Base-by-base conservation (phyloP, 2,888 invertebrate genomes). In the Eudemis profundana region DNA sequence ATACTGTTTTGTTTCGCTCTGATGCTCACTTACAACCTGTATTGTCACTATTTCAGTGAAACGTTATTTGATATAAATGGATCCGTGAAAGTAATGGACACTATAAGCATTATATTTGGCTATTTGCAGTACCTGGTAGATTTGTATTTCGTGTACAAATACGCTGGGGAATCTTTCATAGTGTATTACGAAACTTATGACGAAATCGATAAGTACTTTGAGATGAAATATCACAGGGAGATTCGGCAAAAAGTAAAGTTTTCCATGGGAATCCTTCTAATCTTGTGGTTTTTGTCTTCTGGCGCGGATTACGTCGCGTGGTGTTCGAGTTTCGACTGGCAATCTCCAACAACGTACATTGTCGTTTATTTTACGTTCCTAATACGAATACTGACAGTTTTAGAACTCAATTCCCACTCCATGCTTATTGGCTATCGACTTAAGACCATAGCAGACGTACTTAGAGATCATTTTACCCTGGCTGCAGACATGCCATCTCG, bases 351-450 rank as follows among this genome's bases (percentile, higher is more conserved):
- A 0, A 49, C 62, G 0, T 60, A 51, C 14, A 19, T 54, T 2
- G 36, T 70, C 2, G 69, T 69, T 5, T 71, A 70, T 40, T 38
- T 68, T 14, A 70, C 69, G 23, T 65, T 66, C 12, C 12, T 64
- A 3, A 51, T 73, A 1, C 66, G 67, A 49, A 49, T 66, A 14
- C 38, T 74, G 3, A 67, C 51, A 1, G 15, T 64, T 8, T 15
- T 70, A 2, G 71, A 74, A 38, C 49, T 66, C 3, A 67, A 54
- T 5, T 50, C 69, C 0, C 66, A 74, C 33, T 42, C 64, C 7
- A 53, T 51, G 21, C 72, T 72, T 60, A n/a, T 74, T 0, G 63
- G 68, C 33, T 72, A 66, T 59, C 64, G 72, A 19, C 42, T 74
- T 5, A 68, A 54, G 36, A 60, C 56, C 12, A 66, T 73, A 54